Conservation (phyloP, 2,113 vertebrate species). For the Cephalopholis sonnerati region DNA sequence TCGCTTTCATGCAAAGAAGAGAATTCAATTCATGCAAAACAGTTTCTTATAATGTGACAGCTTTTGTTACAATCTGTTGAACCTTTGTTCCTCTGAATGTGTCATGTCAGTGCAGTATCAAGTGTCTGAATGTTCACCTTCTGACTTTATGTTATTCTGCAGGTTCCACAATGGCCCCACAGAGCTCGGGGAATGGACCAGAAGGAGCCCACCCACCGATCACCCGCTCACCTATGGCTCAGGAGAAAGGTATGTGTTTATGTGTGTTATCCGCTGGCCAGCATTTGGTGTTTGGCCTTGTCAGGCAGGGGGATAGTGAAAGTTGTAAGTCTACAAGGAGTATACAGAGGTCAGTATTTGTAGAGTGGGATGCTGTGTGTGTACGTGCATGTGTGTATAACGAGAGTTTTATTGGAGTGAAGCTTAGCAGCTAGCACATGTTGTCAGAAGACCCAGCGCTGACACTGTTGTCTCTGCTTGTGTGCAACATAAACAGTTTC, state of each 20-base stretch:
- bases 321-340: neutral
- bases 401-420: neutral
- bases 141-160: conserved; percentile 52
- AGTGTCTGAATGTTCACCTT: neutral
- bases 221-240: conserved; percentile 94
- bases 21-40: conserved; percentile 23
- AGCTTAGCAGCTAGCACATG: neutral
- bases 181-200: conserved; percentile 91
- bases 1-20: conserved; percentile 32
- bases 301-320: neutral
- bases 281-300: neutral
- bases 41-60: conserved; percentile 29
- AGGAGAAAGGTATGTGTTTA: conserved; percentile 90
- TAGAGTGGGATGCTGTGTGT: neutral
- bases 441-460: neutral
- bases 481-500: conserved; percentile 5
- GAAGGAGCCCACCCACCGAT: conserved; percentile 91
- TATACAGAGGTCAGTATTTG: neutral
- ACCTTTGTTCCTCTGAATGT: neutral
- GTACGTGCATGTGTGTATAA: neutral
- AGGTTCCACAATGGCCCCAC: conserved; percentile 92
- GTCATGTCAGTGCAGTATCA: neutral
- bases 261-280: neutral
- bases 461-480: neutral
- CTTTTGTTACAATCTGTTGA: conserved; percentile 19